Base-by-base conservation (phyloP, 2,888 invertebrate species). In the Himalopsyche anomala region DNA sequence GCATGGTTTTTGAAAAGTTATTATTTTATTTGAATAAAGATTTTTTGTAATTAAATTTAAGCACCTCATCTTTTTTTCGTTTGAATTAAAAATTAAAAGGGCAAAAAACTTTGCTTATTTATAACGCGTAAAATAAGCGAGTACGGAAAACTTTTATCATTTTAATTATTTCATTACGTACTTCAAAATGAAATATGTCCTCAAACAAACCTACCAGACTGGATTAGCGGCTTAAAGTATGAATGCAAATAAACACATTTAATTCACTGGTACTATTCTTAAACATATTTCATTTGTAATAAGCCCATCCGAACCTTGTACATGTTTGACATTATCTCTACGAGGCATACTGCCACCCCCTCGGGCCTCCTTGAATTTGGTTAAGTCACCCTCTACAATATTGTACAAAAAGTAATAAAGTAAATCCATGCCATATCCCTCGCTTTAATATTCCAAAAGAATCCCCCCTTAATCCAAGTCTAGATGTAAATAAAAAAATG, bases 361-460 rank as follows among this genome's bases (percentile, higher is more conserved):
- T 17, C 15, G 40, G 6, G 8, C 17, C 80, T 42, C 28, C 62
- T 62, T 42, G 40, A 80, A 80, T 55, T 84, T 54, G 80, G 45
- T 79, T 84, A 79, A 28, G 80, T 80, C 80, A 45, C 84, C 38
- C 74, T 54, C 80, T 45, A 69, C 84, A 84, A 84, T 84, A 80
- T 84, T 84, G 80, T 84, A 54, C 80, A 84, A 84, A 84, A 84
- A 80, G 84, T 84, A 84, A 84, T 84, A 84, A 84, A 84, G 84
- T 80, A 84, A 84, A 84, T 84, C 84, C 84, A 17, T 56, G 42
- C 80, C 80, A 62, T 62, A 62, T 38, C 38, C 36, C 36, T 51
- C 40, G 69, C 79, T 84, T 85, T 87, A 69, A 87, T 85, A 87
- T 85, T 84, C 85, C 86, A 82, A 62, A 84, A 82, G 86, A 84